Base-by-base conservation (phyloP, 1,140 invertebrate genomes). In the Mercenaria mercenaria region DNA sequence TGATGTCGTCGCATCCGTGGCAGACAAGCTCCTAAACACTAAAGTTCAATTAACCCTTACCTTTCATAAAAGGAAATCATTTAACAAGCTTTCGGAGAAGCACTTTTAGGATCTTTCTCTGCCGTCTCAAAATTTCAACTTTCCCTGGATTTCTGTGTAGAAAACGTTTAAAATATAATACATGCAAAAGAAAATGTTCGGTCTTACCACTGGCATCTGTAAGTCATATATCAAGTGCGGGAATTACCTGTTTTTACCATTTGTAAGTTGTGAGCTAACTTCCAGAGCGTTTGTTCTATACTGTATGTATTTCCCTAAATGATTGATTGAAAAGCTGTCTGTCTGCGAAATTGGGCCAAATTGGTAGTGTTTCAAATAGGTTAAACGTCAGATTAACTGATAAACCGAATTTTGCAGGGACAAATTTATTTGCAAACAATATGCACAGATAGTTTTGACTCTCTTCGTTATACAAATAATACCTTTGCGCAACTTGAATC, bases 321-420 rank as follows among this genome's bases (percentile, higher is more conserved):
- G 67, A 72, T 72, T 72, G 67, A 72, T 72, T 72, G 67, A 41
- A 72, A 72, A 39, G 4, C 37, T 72, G 67, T 72, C 67, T 72
- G 67, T 72, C 67, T 72, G 41, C 34, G 20, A 72, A 72, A 69
- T 18, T 72, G 37, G 67, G 67, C 67, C 67, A 72, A 72, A 34
- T 72, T 72, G 67, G 67, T 72, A 72, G 18, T 41, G 67, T 72
- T 72, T 72, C 67, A 72, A 72, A 41, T 23, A 39, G 37, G 34
- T 23, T 20, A 41, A 11, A 23, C n/a, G 52, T 56, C 52, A 56
- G 52, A 56, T 56, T 56, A 20, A 56, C 15, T 20, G 52, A 56
- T 56, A 56, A 56, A 23, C 10, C 52, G 52, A 56, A 56, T 56
- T 56, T 23, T 56, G 52, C n/a, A 20, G 52, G 10, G 52, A 56